Evolutionary conservation across 2,888 invertebrate genomes (phyloP), one percentile per base, ranked within the genome.

Genomic region (Calameuta pallipes): DNA sequence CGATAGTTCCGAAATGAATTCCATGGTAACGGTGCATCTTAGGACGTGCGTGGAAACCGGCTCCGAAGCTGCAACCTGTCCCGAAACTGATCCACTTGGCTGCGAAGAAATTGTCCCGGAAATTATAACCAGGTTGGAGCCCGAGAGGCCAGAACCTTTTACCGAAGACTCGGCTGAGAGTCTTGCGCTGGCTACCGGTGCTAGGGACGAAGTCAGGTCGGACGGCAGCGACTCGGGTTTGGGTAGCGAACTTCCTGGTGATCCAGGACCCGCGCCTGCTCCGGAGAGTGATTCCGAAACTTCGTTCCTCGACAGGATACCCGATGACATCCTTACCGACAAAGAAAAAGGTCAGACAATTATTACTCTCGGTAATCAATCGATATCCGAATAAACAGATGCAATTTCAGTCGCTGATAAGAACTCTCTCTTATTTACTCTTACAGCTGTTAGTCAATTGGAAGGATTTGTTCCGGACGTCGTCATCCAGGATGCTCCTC

Each of bases 141-240:
- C 88, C 0, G 90, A 89, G 41, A 80, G 88, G 12, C 90, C 90
- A 13, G 90, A 90, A 75, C 85, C 90, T 33, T 91, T 90, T 73
- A 91, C 90, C 15, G 91, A 91, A 76, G 91, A 91, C 75, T 91
- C 91, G 0, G 91, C 91, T 1, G 91, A 90, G 78, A 91, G 91
- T 70, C 79, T 91, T 33, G 85, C 90, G 0, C 82, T 91, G 11
- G 88, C 88, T 0, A 84, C 89, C 0, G 89, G 89, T 12, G 86
- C 86, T 4, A 83, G 90, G 74, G 91, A 91, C 77, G 91, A 91
- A 76, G 91, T 91, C 4, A 93, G 96, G 78, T 96, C 96, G 71
- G 96, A 97, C 88, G 96, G 96, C 12, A 97, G 97, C 76, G 97
- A 97, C 91, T 97, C 96, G 0, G 97, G 97, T 0, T 91, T 97